Evolutionary conservation across 1,140 invertebrate genomes (phyloP).

Genomic region (Mylabris phalerata): DNA sequence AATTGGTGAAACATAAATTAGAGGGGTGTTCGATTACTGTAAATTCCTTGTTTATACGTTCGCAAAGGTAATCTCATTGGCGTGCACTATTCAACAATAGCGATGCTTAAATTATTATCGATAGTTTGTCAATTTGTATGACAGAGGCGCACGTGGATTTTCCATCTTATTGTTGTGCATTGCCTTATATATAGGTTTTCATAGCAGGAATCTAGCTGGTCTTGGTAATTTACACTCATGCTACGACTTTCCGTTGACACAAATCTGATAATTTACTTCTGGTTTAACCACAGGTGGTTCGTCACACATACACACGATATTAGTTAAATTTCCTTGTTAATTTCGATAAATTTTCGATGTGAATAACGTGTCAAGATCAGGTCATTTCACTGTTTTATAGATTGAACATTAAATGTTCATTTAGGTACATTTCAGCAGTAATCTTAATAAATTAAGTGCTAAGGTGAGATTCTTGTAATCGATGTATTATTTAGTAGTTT

Average conservation of each 20-base stretch:
- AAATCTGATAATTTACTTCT: constrained; percentile 29
- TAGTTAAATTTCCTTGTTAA: neutral
- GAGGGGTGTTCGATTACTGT: too few species aligned
- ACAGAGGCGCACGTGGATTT: too few species aligned
- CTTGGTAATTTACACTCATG: constrained; percentile 25
- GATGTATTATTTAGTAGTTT: constrained; percentile 22
- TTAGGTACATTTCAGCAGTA: constrained; percentile 2
- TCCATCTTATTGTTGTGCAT: too few species aligned
- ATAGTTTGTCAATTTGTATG: too few species aligned
- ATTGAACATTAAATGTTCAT: constrained; percentile 2
- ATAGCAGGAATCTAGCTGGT: constrained; percentile 4
- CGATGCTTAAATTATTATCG: too few species aligned
- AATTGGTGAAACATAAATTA: too few species aligned
- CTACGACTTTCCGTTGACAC: constrained; percentile 23
- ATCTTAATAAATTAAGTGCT: constrained; percentile 24
- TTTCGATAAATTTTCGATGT: constrained; percentile 7
- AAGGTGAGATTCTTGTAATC: constrained; percentile 20
- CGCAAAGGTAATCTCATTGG: too few species aligned
- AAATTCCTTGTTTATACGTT: too few species aligned
- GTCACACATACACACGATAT: constrained; percentile 1
- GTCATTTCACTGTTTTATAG: constrained; percentile 4
- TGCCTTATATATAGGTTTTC: neutral
- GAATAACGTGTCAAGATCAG: constrained; percentile 5
- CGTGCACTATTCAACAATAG: too few species aligned
- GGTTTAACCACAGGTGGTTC: constrained; percentile 23